These are phyloP conservation scores for Harpagoxenus sublaevis DNA, from an alignment of 2,888 invertebrate species.

Conservation along the genomic window DNA sequence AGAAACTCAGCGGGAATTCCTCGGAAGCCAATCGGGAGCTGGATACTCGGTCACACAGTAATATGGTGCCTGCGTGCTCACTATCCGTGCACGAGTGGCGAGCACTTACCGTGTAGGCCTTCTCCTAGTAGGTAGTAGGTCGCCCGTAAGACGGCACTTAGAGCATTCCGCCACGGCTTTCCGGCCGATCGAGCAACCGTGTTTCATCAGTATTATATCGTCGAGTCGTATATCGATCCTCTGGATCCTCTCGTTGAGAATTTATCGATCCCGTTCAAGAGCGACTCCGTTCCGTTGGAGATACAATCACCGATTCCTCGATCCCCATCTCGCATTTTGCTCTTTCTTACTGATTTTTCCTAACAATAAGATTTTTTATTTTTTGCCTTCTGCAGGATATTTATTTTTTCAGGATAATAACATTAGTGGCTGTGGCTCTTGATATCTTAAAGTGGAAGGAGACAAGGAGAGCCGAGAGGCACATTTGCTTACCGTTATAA, in stretches of 20 bases:
- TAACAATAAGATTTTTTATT: not conserved
- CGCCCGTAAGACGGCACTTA: conserved; percentile 67
- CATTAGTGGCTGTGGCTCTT: too few relatives aligned
- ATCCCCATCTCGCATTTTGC: not conserved
- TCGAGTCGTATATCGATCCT: conserved; percentile 51
- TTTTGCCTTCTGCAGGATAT: not conserved
- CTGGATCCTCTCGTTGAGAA: conserved; percentile 39
- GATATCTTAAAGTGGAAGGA: too few relatives aligned
- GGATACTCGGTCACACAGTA: conserved; percentile 74
- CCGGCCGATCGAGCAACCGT: conserved; percentile 66
- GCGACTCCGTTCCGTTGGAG: conserved; percentile 9
- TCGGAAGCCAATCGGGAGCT: conserved; percentile 62
- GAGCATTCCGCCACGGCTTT: conserved; percentile 62
- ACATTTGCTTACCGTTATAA: too few relatives aligned
- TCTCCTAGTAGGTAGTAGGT: conserved; percentile 58
- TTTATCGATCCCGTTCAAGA: conserved; percentile 53
- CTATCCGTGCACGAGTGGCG: conserved; percentile 68
- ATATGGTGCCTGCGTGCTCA: conserved; percentile 72
- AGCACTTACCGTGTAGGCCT: conserved; percentile 53
- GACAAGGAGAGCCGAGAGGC: too few relatives aligned
- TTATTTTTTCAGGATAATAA: not conserved
- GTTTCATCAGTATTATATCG: conserved; percentile 27
- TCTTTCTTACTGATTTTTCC: not conserved
- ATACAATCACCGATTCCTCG: conserved; percentile 16
- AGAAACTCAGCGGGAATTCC: conserved; percentile 72